phyloP scores from a whole-genome alignment of 1,140 invertebrate genomes.

The Drosophila tani region DNA sequence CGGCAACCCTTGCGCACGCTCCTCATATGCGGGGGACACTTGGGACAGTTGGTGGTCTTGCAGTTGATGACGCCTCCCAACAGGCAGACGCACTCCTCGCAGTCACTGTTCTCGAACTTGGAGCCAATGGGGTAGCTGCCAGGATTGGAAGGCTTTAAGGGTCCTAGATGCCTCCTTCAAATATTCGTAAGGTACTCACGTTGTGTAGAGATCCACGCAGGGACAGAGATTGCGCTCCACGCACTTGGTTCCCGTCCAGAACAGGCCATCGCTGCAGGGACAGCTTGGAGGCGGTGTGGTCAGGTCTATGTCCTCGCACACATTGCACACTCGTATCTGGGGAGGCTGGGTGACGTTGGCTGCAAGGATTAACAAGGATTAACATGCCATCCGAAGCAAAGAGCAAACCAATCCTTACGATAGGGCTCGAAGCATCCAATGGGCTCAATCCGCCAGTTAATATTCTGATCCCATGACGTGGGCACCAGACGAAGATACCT shows the following conservation, averaged over 20 bases:
- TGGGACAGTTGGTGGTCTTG: conserved; percentile 5
- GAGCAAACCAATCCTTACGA: not conserved
- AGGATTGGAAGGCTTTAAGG: not conserved
- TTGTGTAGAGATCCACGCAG: conserved; percentile 7
- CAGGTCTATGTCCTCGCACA: conserved; percentile 6
- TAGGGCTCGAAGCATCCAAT: conserved; percentile 10
- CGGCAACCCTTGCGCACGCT: conserved; percentile 4
- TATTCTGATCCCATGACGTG: conserved; percentile 8
- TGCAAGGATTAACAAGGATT: not conserved
- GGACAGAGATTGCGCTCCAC: conserved; percentile 20
- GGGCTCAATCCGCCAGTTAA: conserved; percentile 16
- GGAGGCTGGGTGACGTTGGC: conserved; percentile 5
- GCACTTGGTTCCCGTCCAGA: conserved; percentile 17
- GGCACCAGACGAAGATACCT: conserved; percentile 11
- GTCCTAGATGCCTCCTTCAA: too few relatives aligned
- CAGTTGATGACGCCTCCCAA: conserved; percentile 10
- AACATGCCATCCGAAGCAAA: not conserved
- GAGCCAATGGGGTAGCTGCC: conserved; percentile 14
- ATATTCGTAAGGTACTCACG: not conserved
- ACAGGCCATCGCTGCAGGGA: not conserved
- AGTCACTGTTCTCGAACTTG: conserved; percentile 13
- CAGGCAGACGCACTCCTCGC: conserved; percentile 21
- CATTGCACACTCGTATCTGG: not conserved
- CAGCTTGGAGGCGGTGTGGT: not conserved
- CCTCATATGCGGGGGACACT: conserved; percentile 5